Evolutionary conservation across 2,113 vertebrate species (phyloP).

Genomic region (Cygnus atratus): DNA sequence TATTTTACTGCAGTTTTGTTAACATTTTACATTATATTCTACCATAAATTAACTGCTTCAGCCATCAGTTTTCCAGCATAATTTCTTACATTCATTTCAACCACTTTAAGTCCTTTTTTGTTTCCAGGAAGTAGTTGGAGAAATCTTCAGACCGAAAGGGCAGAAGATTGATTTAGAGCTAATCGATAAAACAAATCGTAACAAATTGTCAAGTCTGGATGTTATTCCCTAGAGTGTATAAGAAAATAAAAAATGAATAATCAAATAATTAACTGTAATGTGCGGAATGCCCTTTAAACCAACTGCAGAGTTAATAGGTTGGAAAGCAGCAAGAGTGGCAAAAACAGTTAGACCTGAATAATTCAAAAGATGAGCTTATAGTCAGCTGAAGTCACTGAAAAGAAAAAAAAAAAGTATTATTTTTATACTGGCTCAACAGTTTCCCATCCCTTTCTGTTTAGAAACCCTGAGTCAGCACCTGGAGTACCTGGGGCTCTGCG

Average conservation of each 20-base stretch:
- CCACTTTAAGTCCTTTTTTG: not conserved
- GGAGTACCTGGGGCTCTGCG: constrained; percentile 49
- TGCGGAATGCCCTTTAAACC: not conserved
- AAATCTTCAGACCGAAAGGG: not conserved
- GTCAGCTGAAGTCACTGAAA: not conserved
- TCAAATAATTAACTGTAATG: not conserved
- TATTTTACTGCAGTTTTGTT: not conserved
- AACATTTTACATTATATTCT: not conserved
- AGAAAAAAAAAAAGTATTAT: not conserved
- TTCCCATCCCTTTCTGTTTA: constrained; percentile 5
- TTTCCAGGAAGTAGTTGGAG: not conserved
- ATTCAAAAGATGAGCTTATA: not conserved
- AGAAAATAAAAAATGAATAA: not conserved
- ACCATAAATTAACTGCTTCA: not conserved
- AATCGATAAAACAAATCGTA: not conserved
- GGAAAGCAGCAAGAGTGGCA: not conserved
- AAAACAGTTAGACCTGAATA: not conserved
- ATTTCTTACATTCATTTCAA: not conserved
- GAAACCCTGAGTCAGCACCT: constrained; percentile 64
- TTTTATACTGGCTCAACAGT: not conserved
- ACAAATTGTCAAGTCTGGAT: not conserved
- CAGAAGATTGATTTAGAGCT: not conserved
- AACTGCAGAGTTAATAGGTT: not conserved
- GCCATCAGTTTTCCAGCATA: not conserved
- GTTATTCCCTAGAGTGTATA: not conserved